Base-by-base conservation (phyloP, 2,113 vertebrate genomes). In the Sardina pilchardus region DNA sequence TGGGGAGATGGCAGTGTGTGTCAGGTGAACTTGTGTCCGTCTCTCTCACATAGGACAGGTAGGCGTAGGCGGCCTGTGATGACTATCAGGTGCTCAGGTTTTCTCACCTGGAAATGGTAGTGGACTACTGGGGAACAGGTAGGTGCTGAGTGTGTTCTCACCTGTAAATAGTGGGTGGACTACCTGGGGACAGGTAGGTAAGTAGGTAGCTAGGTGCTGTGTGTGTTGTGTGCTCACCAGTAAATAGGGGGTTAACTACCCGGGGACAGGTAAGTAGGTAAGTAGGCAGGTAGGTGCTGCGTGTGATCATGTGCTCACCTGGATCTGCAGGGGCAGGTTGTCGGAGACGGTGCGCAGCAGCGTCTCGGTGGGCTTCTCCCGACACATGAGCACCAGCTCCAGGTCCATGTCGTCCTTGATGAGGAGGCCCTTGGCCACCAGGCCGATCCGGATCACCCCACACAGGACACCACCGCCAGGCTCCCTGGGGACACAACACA, bases 331-430 rank as follows among this genome's bases (percentile, higher is more conserved):
- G 86, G 97, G 98, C 91, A 99, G 96, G 94, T 99, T 96, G 90
- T 96, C 96, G 94, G 96, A 96, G 92, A 99, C 97, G 19, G 94
- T 96, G 90, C 94, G 93, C 94, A 99, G 94, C 93, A 99, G 94
- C 75, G 96, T 96, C 94, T 97, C 95, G 84, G 98, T 98, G 93
- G 98, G 98, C 89, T 98, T 99, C 92, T 99, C 97, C 94, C 97
- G 95, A 92, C 98, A 99, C 98, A 99, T 96, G 92, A 99, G 96
- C 94, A 99, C 98, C 93, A 99, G 94, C 93, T 99, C 97, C 94
- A 99, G 95, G 91, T 99, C 97, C 97, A 99, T 97, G 91, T 99
- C 98, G 14, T 97, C 98, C 94, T 98, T 99, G 94, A 99, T 99
- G 92, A 99, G 96, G 88, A 99, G 95, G 86, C 98, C 98, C 95